phyloP scores from a whole-genome alignment of 1,140 invertebrate genomes.

The Saccostrea cuccullata region DNA sequence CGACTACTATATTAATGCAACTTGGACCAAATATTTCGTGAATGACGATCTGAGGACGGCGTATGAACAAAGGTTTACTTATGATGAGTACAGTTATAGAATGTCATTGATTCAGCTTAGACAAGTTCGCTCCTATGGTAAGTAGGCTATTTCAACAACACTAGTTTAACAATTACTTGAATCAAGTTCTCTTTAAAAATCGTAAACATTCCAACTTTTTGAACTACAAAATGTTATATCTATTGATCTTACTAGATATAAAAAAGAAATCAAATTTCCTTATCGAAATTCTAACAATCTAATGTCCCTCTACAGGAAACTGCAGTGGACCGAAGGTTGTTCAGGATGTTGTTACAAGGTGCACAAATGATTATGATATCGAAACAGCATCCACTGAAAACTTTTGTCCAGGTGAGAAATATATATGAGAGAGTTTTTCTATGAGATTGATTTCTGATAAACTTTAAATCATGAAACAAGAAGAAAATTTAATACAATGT shows the following conservation, averaged over 20 bases:
- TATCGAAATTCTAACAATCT: too few species aligned
- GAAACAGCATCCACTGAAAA: not conserved
- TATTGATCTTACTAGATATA: too few species aligned
- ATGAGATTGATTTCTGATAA: too few species aligned
- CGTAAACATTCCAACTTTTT: too few species aligned
- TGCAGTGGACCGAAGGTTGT: constrained; percentile 10
- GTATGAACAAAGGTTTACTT: constrained; percentile 47
- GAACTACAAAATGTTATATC: too few species aligned
- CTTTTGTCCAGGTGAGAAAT: constrained; percentile 16
- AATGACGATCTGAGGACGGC: constrained; percentile 40
- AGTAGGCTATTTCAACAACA: not conserved
- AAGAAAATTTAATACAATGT: not conserved
- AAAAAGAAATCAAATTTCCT: too few species aligned
- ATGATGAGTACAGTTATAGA: constrained; percentile 43
- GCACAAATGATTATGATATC: not conserved
- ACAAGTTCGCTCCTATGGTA: constrained; percentile 55
- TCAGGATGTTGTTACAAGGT: not conserved
- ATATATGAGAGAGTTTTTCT: not conserved
- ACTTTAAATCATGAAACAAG: not conserved
- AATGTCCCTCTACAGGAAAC: too few species aligned
- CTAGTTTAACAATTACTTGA: not conserved
- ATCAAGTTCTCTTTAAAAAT: too few species aligned
- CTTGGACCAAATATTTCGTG: constrained; percentile 39
- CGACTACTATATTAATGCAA: constrained; percentile 31
- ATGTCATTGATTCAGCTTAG: constrained; percentile 48